Conservation (phyloP, 2,113 vertebrate genomes). For the Tetraodon nigroviridis region DNA sequence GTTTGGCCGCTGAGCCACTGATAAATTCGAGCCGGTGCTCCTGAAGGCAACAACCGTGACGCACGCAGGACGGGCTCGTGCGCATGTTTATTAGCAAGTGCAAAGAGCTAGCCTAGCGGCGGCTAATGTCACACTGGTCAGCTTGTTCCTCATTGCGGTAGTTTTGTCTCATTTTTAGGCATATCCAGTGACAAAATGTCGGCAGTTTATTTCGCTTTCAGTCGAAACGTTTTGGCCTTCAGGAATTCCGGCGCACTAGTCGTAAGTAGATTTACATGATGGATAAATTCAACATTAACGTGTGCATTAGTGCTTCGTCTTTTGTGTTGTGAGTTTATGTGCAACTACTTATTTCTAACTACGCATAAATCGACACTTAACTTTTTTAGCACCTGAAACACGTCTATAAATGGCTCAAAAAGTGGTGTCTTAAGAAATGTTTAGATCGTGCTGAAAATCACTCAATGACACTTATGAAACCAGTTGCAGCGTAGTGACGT, state of each 20-base stretch:
- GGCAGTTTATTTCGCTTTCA: conserved; percentile 23
- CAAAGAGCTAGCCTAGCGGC: too few relatives aligned
- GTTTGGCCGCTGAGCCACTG: background rate
- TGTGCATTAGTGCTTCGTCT: too few relatives aligned
- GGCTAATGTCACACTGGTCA: background rate
- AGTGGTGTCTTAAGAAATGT: background rate
- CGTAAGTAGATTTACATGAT: conserved; percentile 41
- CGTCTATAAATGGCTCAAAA: too few relatives aligned
- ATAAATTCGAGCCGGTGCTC: background rate
- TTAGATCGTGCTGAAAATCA: background rate
- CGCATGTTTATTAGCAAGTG: too few relatives aligned
- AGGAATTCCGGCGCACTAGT: conserved; percentile 38
- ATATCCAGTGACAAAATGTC: conserved; percentile 33
- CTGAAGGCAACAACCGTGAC: conserved; percentile 24
- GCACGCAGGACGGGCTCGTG: conserved; percentile 9
- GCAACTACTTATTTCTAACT: too few relatives aligned
- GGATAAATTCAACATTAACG: background rate
- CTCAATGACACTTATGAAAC: conserved; percentile 54
- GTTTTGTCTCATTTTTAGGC: background rate
- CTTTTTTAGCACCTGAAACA: too few relatives aligned
- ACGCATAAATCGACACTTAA: too few relatives aligned
- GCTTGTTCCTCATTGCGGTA: background rate
- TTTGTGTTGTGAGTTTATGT: too few relatives aligned
- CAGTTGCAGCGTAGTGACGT: conserved; percentile 41
- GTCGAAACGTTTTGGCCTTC: conserved; percentile 39